Conservation (phyloP, 2,797 vertebrate genomes). For the Luscinia megarhynchos region DNA sequence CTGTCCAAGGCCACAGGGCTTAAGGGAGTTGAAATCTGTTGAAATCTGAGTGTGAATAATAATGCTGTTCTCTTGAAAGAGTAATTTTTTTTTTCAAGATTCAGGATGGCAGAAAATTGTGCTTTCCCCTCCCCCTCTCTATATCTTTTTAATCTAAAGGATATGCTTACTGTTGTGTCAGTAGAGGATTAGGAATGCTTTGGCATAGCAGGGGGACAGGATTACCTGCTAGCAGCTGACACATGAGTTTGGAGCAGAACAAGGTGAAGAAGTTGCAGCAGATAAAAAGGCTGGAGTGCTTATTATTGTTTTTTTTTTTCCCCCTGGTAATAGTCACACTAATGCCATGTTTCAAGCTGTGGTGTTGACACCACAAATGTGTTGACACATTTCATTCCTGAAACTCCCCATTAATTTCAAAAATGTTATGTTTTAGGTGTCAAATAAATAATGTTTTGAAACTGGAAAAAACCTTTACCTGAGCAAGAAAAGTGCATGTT, state of each 20-base stretch:
- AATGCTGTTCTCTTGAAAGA: neutral
- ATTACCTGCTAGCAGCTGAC: neutral
- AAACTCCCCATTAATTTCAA: neutral
- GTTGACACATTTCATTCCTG: neutral
- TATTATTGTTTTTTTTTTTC: neutral
- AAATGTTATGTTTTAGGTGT: neutral
- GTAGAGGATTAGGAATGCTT: neutral
- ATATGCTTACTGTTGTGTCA: neutral
- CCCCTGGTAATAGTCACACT: neutral
- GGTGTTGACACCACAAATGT: neutral
- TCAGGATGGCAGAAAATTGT: neutral
- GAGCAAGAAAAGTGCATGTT: neutral
- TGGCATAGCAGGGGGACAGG: neutral
- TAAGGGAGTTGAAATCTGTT: neutral
- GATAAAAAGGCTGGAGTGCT: neutral
- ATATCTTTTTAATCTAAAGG: neutral
- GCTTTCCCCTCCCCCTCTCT: fast-evolving
- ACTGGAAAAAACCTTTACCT: neutral
- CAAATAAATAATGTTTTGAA: neutral
- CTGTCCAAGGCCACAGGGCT: neutral
- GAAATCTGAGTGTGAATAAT: neutral
- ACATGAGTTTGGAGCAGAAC: neutral
- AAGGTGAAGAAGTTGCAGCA: neutral
- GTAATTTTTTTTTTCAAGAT: neutral
- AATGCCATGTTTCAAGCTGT: neutral